Conservation (phyloP, 2,888 invertebrate species). For the Lordiphosa andalusiaca region DNA sequence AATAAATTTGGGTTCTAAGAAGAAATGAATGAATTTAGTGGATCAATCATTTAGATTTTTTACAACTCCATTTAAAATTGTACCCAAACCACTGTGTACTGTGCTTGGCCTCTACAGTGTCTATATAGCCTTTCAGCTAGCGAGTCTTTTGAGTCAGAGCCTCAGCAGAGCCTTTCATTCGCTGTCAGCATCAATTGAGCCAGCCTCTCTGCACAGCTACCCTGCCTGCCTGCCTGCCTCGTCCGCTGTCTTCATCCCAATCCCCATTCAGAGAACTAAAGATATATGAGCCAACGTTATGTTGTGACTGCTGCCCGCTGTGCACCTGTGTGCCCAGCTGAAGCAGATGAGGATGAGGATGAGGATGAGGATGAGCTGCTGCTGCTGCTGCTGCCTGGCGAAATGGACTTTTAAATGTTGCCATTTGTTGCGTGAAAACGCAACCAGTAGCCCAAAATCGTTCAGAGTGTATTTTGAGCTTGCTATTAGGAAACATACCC, state of each 20-base stretch:
- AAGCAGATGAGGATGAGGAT: slow-evolving; percentile 23
- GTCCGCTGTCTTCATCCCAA: slow-evolving; percentile 1
- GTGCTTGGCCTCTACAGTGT: no score
- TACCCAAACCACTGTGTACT: no score
- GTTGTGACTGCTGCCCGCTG: slow-evolving; percentile 70
- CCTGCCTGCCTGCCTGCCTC: background rate
- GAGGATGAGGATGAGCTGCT: slow-evolving; percentile 26
- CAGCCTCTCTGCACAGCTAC: slow-evolving; percentile 30
- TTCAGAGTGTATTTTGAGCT: slow-evolving; percentile 24
- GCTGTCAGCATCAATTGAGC: slow-evolving; percentile 74
- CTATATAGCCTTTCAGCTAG: no score
- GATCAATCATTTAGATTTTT: no score
- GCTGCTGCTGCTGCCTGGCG: slow-evolving; percentile 38
- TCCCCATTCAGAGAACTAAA: slow-evolving; percentile 34
- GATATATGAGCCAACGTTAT: slow-evolving; percentile 65
- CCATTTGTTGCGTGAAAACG: slow-evolving; percentile 73
- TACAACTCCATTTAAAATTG: no score
- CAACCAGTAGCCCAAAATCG: slow-evolving; percentile 55
- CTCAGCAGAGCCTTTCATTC: slow-evolving; percentile 65
- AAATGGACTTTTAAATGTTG: slow-evolving; percentile 77
- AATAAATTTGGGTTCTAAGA: no score
- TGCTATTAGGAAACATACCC: slow-evolving; percentile 48
- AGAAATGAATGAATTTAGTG: no score
- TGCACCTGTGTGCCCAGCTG: slow-evolving; percentile 61
- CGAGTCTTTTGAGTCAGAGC: slow-evolving; percentile 19